These are phyloP conservation scores for western clawed frog (Xenopus tropicalis) DNA, from an alignment of 2,113 vertebrate genomes.

Conservation along the genomic window DNA sequence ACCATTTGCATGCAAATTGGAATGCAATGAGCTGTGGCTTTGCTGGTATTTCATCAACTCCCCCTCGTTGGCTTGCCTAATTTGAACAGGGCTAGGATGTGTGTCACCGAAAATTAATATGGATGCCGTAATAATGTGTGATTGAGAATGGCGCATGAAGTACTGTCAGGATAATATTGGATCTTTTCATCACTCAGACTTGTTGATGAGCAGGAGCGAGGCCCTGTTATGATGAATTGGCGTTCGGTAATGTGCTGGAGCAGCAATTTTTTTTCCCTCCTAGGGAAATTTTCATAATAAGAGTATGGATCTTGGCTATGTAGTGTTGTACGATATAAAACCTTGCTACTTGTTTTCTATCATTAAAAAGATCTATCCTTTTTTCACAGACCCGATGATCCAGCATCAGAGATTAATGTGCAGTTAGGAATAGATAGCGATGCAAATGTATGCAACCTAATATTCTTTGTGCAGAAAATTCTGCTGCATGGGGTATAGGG, in stretches of 20 bases:
- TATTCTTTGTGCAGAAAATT: not conserved
- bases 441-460: conserved; percentile 11
- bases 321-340: conserved; percentile 74
- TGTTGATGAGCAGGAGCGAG: conserved; percentile 92
- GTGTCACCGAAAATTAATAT: conserved; percentile 98
- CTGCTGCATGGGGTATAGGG: not conserved
- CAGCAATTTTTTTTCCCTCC: conserved; percentile 60
- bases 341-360: conserved; percentile 67
- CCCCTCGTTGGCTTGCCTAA: conserved; percentile 86
- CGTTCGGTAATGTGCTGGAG: conserved; percentile 70
- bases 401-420: conserved; percentile 65
- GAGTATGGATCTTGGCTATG: conserved; percentile 72
- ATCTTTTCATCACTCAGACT: conserved; percentile 96
- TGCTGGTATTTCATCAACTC: conserved; percentile 96
- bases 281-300: conserved; percentile 76
- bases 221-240: conserved; percentile 75
- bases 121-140: conserved; percentile 99
- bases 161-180: conserved; percentile 98
- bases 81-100: conserved; percentile 91
- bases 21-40: conserved; percentile 99
- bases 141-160: conserved; percentile 90
- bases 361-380: conserved; percentile 75
- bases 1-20: conserved; percentile 99
- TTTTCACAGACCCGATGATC: conserved; percentile 64
- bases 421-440: conserved; percentile 62